Percentiles rank a stretch among this genome's conserved stretches.
Conservation (phyloP, 2,888 invertebrate species). For the Escarpia spicata region DNA sequence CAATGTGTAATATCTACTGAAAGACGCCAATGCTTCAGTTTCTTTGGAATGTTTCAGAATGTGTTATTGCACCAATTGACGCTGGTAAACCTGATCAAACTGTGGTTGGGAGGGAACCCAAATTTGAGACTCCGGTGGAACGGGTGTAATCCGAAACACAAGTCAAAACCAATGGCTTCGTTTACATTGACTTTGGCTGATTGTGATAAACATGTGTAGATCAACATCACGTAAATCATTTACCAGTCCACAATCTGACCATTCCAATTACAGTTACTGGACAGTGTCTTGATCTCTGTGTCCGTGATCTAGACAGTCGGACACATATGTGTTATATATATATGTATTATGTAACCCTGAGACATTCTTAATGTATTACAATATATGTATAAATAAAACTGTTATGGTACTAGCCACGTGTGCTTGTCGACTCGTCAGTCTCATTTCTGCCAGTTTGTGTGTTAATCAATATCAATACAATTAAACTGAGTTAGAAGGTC, state of each 20-base stretch:
- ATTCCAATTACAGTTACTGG: neutral
- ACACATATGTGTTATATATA: neutral
- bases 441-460: neutral
- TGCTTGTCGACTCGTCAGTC: neutral
- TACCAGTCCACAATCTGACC: neutral
- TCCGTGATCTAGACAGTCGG: neutral
- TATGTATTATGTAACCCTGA: neutral
- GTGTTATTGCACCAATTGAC: neutral
- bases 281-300: neutral
- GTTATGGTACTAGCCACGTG: neutral
- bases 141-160: neutral
- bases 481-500: neutral
- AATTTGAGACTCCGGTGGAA: neutral
- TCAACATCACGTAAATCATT: neutral
- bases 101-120: neutral
- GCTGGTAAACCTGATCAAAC: neutral
- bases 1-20: neutral
- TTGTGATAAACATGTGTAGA: neutral
- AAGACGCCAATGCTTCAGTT: neutral
- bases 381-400: neutral
- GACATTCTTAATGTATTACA: neutral
- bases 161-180: neutral
- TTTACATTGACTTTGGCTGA: neutral
- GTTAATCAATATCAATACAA: neutral
- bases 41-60: neutral